These are phyloP conservation scores for Sinocyclocheilus rhinocerous DNA, from an alignment of 2,113 vertebrate species.

Conservation along the genomic window DNA sequence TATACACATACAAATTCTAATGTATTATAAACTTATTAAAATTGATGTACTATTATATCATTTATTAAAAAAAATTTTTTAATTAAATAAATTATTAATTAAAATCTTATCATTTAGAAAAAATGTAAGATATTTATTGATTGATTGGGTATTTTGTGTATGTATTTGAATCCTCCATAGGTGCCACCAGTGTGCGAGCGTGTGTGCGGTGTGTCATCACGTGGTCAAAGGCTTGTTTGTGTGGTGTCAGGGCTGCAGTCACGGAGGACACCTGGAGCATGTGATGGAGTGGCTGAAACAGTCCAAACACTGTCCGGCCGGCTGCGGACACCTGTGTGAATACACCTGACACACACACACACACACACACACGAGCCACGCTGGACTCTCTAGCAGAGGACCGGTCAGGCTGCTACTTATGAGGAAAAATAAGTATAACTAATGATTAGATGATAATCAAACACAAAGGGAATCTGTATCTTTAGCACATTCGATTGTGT, in stretches of 20 bases:
- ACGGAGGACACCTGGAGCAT: constrained; percentile 94
- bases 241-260: constrained; percentile 99
- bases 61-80: too few species aligned
- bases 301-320: constrained; percentile 89
- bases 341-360: constrained; percentile 81
- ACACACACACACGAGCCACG: not conserved
- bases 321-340: constrained; percentile 96
- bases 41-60: too few species aligned
- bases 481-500: not conserved
- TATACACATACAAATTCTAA: too few species aligned
- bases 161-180: constrained; percentile 61
- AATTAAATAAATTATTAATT: too few species aligned
- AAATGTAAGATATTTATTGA: not conserved
- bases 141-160: not conserved
- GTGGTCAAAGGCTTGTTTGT: constrained; percentile 97
- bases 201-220: constrained; percentile 95
- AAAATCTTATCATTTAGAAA: not conserved
- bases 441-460: constrained; percentile 20
- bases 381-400: not conserved
- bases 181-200: constrained; percentile 95
- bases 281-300: constrained; percentile 96
- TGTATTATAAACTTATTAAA: too few species aligned
- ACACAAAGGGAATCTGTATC: not conserved
- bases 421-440: not conserved
- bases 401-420: not conserved